Evolutionary conservation across 2,888 invertebrate genomes (phyloP), one percentile per base, ranked within the genome.

Genomic region (Timema podura): DNA sequence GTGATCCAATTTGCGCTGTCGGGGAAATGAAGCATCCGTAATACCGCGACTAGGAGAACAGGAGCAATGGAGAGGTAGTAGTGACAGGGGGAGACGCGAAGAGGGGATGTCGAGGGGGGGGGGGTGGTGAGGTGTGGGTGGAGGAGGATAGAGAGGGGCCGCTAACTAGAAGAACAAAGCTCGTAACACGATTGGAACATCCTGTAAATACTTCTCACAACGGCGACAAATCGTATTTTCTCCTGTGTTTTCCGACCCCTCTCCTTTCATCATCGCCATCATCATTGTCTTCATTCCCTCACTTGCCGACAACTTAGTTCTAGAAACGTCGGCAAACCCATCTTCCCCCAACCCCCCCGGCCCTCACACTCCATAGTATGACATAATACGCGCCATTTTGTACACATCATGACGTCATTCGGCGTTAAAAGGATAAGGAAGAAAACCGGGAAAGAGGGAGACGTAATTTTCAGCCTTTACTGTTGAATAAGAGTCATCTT

Each of bases 21-120:
- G 44, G 61, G 45, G 61, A 30, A 30, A 61, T 61, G 61, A 61
- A 61, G 61, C 61, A 61, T 30, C 61, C 61, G 16, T 15, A 13
- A 61, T 30, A 45, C 13, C 61, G 30, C 30, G 30, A 30, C 30
- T 30, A 30, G 30, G 30, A 30, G 30, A 30, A 30, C 51, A 30
- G 30, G 30, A 3, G 30, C 30, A 3, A 30, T 30, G 30, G 3
- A 30, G 30, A 30, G 30, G 30, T 30, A 30, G 30, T 46, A 61
- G 70, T 45, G 68, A 69, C 69, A 72, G 71, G 67, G 66, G 47
- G 71, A 69, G 49, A 47, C 71, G 61, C 67, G 72, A 68, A 68
- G 68, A 70, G 67, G 74, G 44, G 64, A 16, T 61, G 67, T 8
- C n/a, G 64, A 61, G 61, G n/a, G n/a, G n/a, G n/a, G n/a, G n/a